A percentile compares a stretch with the other conserved stretches of the same genome.
Evolutionary conservation across 2,113 vertebrate species (phyloP).

Genomic region (Pteronura brasiliensis): DNA sequence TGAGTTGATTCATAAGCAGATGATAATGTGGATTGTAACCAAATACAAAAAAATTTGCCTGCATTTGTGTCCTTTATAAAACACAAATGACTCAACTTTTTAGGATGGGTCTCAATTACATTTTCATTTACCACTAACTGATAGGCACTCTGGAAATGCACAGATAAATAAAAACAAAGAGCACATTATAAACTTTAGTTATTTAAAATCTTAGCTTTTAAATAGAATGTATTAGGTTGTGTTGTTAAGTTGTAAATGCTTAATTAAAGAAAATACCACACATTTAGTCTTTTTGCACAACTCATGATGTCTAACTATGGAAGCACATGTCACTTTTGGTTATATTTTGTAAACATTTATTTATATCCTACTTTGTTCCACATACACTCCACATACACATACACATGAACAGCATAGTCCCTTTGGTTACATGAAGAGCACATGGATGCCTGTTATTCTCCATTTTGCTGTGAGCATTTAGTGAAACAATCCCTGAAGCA

Average conservation of each 20-base stretch:
- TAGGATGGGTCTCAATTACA: not conserved
- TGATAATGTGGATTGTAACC: not conserved
- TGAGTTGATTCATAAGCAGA: not conserved
- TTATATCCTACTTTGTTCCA: not conserved
- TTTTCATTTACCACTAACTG: not conserved
- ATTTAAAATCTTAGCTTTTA: not conserved
- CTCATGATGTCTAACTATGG: not conserved
- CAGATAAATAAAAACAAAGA: not conserved
- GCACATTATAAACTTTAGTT: not conserved
- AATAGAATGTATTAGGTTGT: not conserved
- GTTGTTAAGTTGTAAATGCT: not conserved
- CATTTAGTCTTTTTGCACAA: not conserved
- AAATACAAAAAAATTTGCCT: not conserved
- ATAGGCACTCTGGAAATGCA: not conserved
- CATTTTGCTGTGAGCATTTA: not conserved
- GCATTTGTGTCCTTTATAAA: not conserved
- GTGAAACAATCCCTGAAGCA: not conserved
- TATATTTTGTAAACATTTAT: not conserved
- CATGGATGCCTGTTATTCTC: not conserved
- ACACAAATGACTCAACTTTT: not conserved
- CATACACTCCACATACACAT: not conserved
- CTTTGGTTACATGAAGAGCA: not conserved
- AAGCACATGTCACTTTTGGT: not conserved
- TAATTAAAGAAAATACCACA: not conserved
- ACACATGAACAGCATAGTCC: not conserved